These are phyloP conservation scores for Dynastes maya DNA, from an alignment of 2,888 invertebrate species.

Conservation along the genomic window DNA sequence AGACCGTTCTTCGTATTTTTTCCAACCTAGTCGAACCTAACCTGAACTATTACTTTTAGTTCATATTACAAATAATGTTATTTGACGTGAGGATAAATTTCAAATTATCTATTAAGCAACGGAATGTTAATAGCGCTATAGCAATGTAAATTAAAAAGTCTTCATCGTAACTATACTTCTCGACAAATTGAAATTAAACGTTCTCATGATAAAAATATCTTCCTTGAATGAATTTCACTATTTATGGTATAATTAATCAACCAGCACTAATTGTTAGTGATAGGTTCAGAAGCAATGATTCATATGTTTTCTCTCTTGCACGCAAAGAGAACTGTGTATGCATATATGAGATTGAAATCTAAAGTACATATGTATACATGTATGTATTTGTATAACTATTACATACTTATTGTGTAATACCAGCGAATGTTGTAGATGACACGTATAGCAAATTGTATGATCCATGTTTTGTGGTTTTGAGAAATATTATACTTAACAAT, in stretches of 20 bases:
- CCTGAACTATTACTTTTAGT: no score
- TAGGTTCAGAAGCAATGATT: not conserved
- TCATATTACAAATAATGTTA: no score
- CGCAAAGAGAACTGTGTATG: not conserved
- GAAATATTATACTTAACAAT: slow-evolving; percentile 1
- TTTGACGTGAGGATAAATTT: no score
- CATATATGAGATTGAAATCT: not conserved
- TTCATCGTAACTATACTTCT: not conserved
- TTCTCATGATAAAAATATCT: not conserved
- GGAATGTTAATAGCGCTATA: not conserved
- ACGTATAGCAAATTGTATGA: not conserved
- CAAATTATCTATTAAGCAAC: not conserved
- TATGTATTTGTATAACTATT: not conserved
- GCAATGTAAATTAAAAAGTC: not conserved
- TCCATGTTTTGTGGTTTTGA: slow-evolving; percentile 8
- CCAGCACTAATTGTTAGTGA: slow-evolving; percentile 19
- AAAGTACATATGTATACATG: not conserved
- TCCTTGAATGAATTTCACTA: slow-evolving; percentile 24
- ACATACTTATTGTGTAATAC: slow-evolving; percentile 5
- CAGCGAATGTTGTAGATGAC: not conserved
- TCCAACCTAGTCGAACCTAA: no score
- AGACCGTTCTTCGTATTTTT: no score
- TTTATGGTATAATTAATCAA: slow-evolving; percentile 26
- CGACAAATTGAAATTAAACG: not conserved
- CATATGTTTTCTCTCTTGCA: not conserved